These are phyloP conservation scores for Zingel zingel DNA, from an alignment of 2,113 vertebrate genomes.

Conservation along the genomic window DNA sequence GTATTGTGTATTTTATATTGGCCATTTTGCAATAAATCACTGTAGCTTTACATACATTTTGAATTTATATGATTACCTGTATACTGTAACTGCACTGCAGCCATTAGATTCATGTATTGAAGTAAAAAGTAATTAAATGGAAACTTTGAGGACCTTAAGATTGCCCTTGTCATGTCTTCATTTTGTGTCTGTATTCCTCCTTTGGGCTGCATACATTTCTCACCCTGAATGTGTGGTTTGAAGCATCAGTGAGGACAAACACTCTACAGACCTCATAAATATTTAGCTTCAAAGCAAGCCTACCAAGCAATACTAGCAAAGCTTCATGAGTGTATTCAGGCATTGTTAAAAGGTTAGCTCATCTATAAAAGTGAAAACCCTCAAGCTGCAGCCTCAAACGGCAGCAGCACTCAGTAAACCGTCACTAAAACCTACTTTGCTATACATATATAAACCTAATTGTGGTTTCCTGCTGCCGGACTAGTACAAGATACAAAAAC, in stretches of 20 bases:
- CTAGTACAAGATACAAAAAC: background rate
- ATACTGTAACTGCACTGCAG: too few relatives aligned
- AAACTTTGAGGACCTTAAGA: background rate
- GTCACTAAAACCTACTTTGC: background rate
- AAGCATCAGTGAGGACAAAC: background rate
- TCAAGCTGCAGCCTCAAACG: background rate
- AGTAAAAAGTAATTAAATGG: background rate
- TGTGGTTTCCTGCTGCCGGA: constrained; percentile 24
- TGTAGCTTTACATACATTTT: background rate
- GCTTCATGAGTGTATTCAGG: background rate
- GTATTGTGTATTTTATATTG: background rate
- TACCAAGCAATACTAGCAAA: background rate
- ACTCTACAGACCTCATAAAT: background rate
- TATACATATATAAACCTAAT: fast-evolving
- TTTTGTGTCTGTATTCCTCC: background rate
- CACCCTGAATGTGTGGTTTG: background rate
- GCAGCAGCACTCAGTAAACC: background rate
- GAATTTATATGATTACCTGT: background rate
- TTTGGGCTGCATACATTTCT: background rate
- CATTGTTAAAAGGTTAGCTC: background rate
- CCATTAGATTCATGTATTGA: background rate
- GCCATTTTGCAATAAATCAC: background rate
- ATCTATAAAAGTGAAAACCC: fast-evolving
- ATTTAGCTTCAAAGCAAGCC: background rate
- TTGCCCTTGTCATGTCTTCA: background rate